A percentile compares a stretch with the other conserved stretches of the same genome.
Evolutionary conservation across 2,113 vertebrate species (phyloP).

Genomic region (Tyto alba): DNA sequence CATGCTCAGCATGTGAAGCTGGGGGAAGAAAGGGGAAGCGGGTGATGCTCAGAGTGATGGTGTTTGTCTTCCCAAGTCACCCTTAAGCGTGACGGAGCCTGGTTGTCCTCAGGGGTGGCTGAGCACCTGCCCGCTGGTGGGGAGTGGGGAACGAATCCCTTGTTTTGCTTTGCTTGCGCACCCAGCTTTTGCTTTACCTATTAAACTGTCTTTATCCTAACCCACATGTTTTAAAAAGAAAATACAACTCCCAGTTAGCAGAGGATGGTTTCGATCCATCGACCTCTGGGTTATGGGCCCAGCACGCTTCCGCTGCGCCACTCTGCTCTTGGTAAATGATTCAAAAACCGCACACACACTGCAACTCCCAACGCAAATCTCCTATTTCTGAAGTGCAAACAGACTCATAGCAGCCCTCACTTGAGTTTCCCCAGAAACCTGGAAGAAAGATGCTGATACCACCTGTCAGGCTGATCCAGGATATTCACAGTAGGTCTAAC

Average conservation of each 20-base stretch:
- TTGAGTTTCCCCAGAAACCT: neutral
- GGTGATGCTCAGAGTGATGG: no score
- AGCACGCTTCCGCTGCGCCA: constrained; percentile 35
- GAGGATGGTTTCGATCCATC: constrained; percentile 22
- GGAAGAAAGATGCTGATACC: neutral
- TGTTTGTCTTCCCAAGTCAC: no score
- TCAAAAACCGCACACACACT: neutral
- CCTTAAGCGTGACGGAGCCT: no score
- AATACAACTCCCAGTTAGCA: neutral
- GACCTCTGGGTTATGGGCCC: constrained; percentile 34
- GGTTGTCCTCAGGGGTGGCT: no score
- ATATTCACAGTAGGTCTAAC: neutral
- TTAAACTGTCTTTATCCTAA: no score
- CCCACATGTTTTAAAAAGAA: no score
- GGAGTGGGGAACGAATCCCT: no score
- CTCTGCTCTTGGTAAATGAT: neutral
- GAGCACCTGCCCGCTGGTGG: no score
- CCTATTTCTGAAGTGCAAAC: neutral
- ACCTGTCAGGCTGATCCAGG: neutral
- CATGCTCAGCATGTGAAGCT: no score
- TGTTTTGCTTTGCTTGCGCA: no score
- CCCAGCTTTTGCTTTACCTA: no score
- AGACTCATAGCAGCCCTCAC: neutral
- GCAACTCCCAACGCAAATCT: neutral
- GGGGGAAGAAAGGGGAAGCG: no score